A percentile compares a stretch with the other conserved stretches of the same genome.
Conservation (phyloP, 2,888 invertebrate genomes). For the Amphimallon solstitiale region DNA sequence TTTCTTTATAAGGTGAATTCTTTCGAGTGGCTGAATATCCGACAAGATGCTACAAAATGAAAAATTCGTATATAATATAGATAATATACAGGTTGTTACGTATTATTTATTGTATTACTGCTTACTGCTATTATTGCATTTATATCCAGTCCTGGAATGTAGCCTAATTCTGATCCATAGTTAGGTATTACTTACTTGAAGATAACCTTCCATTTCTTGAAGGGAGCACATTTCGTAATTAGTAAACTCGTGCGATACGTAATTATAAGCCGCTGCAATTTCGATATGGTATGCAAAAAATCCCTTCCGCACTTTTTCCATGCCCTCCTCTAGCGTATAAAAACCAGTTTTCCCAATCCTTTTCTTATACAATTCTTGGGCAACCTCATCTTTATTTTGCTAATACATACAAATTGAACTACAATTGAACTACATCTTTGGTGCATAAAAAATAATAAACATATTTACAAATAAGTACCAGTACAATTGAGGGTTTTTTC, state of each 20-base stretch:
- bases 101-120: too few relatives aligned
- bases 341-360: conserved; percentile 60
- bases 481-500: too few relatives aligned
- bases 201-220: conserved; percentile 59
- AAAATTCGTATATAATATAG: too few relatives aligned
- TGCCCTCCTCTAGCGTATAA: conserved; percentile 58
- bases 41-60: conserved; percentile 43
- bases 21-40: conserved; percentile 50
- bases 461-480: too few relatives aligned
- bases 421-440: too few relatives aligned
- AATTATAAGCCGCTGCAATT: conserved; percentile 58
- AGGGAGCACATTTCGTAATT: conserved; percentile 66
- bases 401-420: too few relatives aligned
- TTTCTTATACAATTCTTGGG: conserved; percentile 56
- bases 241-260: conserved; percentile 62
- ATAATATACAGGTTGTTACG: too few relatives aligned
- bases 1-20: conserved; percentile 51
- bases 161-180: neutral
- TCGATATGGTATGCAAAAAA: conserved; percentile 63
- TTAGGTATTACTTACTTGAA: conserved; percentile 45
- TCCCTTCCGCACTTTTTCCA: conserved; percentile 56
- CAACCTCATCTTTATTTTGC: too few relatives aligned
- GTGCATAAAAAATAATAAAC: too few relatives aligned
- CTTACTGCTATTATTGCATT: too few relatives aligned
- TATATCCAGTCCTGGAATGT: neutral